phyloP scores from a whole-genome alignment of 2,888 invertebrate species.

The Molorchus minor region DNA sequence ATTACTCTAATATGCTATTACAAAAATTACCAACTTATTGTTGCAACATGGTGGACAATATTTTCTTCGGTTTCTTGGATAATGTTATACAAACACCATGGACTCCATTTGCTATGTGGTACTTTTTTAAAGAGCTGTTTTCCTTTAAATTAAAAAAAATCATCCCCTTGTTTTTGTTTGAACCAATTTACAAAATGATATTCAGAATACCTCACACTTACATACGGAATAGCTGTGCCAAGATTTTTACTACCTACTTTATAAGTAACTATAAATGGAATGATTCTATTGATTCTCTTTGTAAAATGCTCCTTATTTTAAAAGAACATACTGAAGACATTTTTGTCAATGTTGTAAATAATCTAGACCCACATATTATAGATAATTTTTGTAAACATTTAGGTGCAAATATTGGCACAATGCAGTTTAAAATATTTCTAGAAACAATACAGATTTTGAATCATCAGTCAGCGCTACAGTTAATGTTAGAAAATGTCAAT shows the following conservation, averaged over 20 bases:
- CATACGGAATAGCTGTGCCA: conserved; percentile 46
- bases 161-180: conserved; percentile 26
- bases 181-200: conserved; percentile 35
- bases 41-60: conserved; percentile 31
- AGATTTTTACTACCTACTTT: conserved; percentile 28
- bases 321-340: conserved; percentile 18
- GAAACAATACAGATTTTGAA: conserved; percentile 14
- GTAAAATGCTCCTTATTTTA: conserved; percentile 25
- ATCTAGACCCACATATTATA: conserved; percentile 1
- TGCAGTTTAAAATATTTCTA: conserved; percentile 3
- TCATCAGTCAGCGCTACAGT: background rate
- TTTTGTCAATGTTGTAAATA: conserved; percentile 4
- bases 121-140: conserved; percentile 43
- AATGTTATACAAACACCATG: conserved; percentile 42
- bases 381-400: background rate
- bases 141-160: conserved; percentile 16
- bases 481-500: background rate
- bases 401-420: too few species aligned
- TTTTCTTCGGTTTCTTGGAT: conserved; percentile 41
- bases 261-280: conserved; percentile 22
- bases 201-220: conserved; percentile 47
- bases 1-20: conserved; percentile 27
- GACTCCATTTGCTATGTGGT: conserved; percentile 49
- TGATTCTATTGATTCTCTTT: conserved; percentile 24
- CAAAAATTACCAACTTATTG: conserved; percentile 35